Conservation (phyloP, 2,888 invertebrate species). For the Pandemis heparana region DNA sequence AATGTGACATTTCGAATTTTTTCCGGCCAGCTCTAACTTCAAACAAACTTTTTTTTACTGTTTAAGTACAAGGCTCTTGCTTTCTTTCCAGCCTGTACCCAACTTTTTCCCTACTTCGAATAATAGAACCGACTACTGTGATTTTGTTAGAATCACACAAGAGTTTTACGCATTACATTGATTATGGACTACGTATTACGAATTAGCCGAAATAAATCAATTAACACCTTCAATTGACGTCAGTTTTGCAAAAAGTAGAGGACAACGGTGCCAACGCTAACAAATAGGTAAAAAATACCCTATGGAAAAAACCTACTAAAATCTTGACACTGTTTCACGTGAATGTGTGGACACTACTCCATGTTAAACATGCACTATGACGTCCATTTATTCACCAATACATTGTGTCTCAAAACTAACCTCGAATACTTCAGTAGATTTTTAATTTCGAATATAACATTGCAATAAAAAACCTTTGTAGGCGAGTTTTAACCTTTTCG, state of each 20-base stretch:
- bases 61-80: neutral
- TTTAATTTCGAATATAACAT: too few relatives aligned
- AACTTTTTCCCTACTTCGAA: neutral
- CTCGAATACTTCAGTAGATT: too few relatives aligned
- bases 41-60: neutral
- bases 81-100: neutral
- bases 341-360: neutral
- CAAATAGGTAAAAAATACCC: neutral
- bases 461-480: too few relatives aligned
- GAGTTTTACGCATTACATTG: neutral
- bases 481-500: too few relatives aligned
- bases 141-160: neutral
- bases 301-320: neutral
- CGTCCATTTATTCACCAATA: neutral
- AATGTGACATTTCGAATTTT: slow-evolving; percentile 1
- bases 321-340: neutral
- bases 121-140: neutral
- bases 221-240: slow-evolving; percentile 13
- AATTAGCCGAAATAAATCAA: slow-evolving; percentile 12
- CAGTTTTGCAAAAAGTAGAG: slow-evolving; percentile 6
- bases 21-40: neutral
- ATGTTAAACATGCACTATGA: too few relatives aligned
- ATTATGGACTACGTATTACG: neutral
- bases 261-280: neutral
- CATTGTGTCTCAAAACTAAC: neutral